Base-by-base conservation (phyloP, 2,888 invertebrate genomes). In the Thelaira solivaga region DNA sequence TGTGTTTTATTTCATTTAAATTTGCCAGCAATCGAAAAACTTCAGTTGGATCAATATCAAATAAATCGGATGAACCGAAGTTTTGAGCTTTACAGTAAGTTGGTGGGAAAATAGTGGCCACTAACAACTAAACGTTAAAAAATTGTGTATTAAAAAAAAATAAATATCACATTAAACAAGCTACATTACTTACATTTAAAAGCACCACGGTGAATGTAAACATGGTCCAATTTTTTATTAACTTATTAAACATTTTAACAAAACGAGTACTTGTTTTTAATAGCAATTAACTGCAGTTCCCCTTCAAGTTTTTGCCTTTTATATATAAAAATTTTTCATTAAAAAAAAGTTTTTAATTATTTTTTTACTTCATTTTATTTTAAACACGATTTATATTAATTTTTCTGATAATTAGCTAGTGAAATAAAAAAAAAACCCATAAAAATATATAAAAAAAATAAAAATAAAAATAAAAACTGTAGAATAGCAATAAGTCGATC, bases 131-230 rank as follows among this genome's bases (percentile, higher is more conserved):
- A 11, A 67, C 6, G 0, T n/a, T n/a, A n/a, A n/a, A n/a, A n/a
- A n/a, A n/a, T n/a, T n/a, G n/a, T n/a, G n/a, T n/a, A n/a, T n/a
- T n/a, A n/a, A n/a, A n/a, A n/a, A n/a, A n/a, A n/a, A n/a, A n/a
- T n/a, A n/a, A n/a, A n/a, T n/a, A n/a, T n/a, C n/a, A n/a, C n/a
- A 20, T 8, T 41, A 8, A 11, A 6, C 16, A 16, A 2, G 5
- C 11, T 7, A 39, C 0, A 8, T 10, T 20, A 68, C 68, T 57
- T 36, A 57, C 68, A 55, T 68, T 68, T 57, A 68, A 45, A 29
- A 29, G 36, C 26, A 24, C 10, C 8, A 57, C 36, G 45, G 57
- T 57, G 2, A 5, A 5, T 13, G 18, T n/a, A 29, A 36, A 39
- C 18, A 47, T 10, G 20, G 16, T 4, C 1, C 1, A 22, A 0